Percentiles rank a stretch among this genome's conserved stretches.
These are phyloP conservation scores for Gymnosoma rotundatum DNA, from an alignment of 2,888 invertebrate genomes.

Conservation along the genomic window DNA sequence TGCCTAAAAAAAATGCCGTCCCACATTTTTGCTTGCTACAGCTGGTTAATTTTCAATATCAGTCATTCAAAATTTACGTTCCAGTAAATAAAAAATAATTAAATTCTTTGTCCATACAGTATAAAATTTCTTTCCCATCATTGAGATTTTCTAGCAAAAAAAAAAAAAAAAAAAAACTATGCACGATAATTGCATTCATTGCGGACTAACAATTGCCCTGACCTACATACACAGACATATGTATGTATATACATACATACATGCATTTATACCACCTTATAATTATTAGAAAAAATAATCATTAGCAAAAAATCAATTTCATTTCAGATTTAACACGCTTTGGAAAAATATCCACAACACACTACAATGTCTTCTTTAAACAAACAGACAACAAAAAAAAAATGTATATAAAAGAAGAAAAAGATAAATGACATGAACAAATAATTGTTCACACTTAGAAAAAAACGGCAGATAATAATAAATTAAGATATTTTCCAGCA, in stretches of 20 bases:
- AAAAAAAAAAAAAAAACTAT: background rate
- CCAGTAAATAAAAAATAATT: background rate
- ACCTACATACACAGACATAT: too few relatives aligned
- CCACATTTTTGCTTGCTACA: too few relatives aligned
- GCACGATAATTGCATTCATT: constrained; percentile 9
- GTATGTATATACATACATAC: too few relatives aligned
- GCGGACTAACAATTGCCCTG: background rate
- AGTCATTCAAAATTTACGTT: background rate
- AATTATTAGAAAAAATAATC: constrained; percentile 32
- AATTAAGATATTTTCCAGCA: constrained; percentile 48
- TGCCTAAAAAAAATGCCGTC: too few relatives aligned
- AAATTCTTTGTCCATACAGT: background rate
- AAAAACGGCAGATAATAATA: background rate
- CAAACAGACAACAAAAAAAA: background rate
- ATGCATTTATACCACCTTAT: background rate
- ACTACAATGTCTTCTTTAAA: constrained; percentile 30
- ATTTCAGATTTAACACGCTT: constrained; percentile 27
- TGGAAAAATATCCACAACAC: background rate
- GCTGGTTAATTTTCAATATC: too few relatives aligned
- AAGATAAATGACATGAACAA: constrained; percentile 56
- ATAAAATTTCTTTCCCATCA: background rate
- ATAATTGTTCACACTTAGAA: constrained; percentile 54
- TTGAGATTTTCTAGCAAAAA: background rate
- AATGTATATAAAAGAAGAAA: background rate
- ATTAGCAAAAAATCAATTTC: constrained; percentile 47